Base-by-base conservation (phyloP, 2,888 invertebrate genomes). In the Drosophila anomalata region DNA sequence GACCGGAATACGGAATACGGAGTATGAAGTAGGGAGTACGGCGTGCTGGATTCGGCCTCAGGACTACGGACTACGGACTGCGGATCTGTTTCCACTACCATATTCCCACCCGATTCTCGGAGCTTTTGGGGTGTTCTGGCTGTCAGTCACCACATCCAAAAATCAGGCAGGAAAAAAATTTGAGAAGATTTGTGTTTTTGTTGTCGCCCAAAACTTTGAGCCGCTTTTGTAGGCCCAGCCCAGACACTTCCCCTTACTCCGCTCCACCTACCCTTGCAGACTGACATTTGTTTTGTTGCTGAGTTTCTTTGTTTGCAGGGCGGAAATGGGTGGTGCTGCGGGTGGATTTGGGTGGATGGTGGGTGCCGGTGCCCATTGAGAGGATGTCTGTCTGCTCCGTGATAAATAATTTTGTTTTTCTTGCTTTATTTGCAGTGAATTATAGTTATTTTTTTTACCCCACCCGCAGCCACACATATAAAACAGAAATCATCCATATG, bases 351-450 rank as follows among this genome's bases (percentile, higher is more conserved):
- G 47, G 33, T 54, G 54, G 53, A 26, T 29, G 55, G 56, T 14
- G n/a, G 46, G 53, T 39, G 65, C 65, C 65, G 22, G 48, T 46
- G 55, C 56, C 36, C 66, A 66, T 53, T 63, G 46, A 44, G 53
- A 31, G 56, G 50, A 39, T 60, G 58, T 56, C 55, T 54, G 59
- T 53, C 57, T 65, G 57, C 53, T 50, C 55, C 72, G 76, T 78
- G 76, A 84, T 87, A 84, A 87, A 84, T 84, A 84, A 87, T 87
- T 84, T 78, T 84, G 68, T 74, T 70, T 74, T 76, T 58, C 71
- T 75, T 73, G 66, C 66, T 78, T 77, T 82, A 80, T 80, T 86
- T 86, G 76, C 79, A 76, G 77, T 79, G 77, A 83, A 76, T 83
- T 80, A 80, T 78, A 76, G 73, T 58, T 76, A 62, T 72, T 78